Percentiles rank a stretch among this genome's conserved stretches.
phyloP scores from a whole-genome alignment of 2,888 invertebrate species.

The Gastracanthus pulcherrimus region DNA sequence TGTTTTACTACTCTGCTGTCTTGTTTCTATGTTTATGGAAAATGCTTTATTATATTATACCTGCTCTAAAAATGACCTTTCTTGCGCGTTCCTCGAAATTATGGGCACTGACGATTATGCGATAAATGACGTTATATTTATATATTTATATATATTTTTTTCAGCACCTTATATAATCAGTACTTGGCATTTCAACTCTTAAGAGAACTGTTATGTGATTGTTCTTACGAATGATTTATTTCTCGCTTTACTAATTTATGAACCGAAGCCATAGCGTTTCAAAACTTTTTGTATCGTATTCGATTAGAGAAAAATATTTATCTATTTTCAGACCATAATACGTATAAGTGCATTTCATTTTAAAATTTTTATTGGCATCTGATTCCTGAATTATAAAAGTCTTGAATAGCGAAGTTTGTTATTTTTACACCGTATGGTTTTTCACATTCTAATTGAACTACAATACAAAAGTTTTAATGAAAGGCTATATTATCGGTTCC shows the following conservation, averaged over 20 bases:
- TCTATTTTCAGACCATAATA: neutral
- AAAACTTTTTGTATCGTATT: constrained; percentile 2
- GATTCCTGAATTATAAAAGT: no score
- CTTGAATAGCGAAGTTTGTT: no score
- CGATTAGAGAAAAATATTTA: neutral
- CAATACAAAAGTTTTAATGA: no score
- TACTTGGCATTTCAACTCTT: constrained; percentile 55
- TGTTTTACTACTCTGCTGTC: constrained; percentile 1
- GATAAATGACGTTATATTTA: constrained; percentile 52
- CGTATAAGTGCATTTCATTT: no score
- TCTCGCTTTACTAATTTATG: constrained; percentile 12
- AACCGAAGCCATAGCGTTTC: constrained; percentile 20
- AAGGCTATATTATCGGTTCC: no score
- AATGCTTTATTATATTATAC: constrained; percentile 11
- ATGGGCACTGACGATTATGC: constrained; percentile 53
- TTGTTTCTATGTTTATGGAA: constrained; percentile 8
- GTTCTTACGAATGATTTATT: constrained; percentile 49
- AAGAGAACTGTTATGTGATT: constrained; percentile 52
- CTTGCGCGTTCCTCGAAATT: constrained; percentile 43
- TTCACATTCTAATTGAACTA: no score
- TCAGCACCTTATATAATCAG: constrained; percentile 59
- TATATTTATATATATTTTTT: constrained; percentile 52
- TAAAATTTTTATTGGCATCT: no score
- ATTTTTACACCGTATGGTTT: no score
- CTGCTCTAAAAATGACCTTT: constrained; percentile 38